Conservation (phyloP, 1,140 invertebrate genomes). For the Drosophila willistoni region DNA sequence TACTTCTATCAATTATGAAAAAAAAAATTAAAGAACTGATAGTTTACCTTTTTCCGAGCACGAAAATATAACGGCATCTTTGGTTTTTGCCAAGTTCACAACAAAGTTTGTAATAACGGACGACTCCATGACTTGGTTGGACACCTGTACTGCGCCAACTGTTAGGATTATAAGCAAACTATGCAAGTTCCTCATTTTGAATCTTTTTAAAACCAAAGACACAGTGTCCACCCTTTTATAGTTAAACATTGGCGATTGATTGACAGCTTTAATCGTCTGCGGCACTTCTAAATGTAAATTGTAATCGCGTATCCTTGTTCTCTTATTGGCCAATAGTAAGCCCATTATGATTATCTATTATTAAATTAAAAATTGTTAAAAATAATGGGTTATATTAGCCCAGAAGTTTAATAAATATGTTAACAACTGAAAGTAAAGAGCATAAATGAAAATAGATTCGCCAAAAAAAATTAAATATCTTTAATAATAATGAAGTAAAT, state of each 20-base stretch:
- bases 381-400: no score
- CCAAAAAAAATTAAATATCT: no score
- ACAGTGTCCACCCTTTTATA: slow-evolving; percentile 36
- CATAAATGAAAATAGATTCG: no score
- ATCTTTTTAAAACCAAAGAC: neutral
- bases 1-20: no score
- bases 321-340: no score
- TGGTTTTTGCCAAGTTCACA: slow-evolving; percentile 40
- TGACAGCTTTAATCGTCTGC: slow-evolving; percentile 55
- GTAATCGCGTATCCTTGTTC: no score
- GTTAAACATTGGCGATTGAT: slow-evolving; percentile 34
- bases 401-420: no score
- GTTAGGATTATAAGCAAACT: slow-evolving; percentile 12
- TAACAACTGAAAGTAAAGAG: no score
- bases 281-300: slow-evolving; percentile 43
- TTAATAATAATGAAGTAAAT: no score
- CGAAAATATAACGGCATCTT: slow-evolving; percentile 50
- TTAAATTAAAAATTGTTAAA: no score
- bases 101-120: slow-evolving; percentile 47
- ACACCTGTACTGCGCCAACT: neutral
- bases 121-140: slow-evolving; percentile 34
- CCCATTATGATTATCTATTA: no score
- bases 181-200: slow-evolving; percentile 37
- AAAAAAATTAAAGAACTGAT: no score
- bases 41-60: slow-evolving; percentile 50